Percentiles rank a stretch among this genome's conserved stretches.
These are phyloP conservation scores for Bambusicola thoracicus DNA, from an alignment of 2,113 vertebrate species.

Conservation along the genomic window DNA sequence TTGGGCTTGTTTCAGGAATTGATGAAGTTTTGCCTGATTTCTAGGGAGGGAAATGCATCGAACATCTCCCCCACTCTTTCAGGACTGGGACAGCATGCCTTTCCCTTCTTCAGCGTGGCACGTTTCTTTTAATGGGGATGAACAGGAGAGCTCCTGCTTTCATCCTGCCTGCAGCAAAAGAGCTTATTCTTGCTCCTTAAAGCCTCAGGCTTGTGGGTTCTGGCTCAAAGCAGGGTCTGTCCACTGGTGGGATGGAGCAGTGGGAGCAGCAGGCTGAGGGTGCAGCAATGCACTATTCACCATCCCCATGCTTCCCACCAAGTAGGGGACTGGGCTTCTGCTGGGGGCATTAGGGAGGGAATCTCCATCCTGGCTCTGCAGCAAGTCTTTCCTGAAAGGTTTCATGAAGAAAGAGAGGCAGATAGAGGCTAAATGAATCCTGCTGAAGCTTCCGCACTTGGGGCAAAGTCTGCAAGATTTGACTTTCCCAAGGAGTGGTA, in stretches of 20 bases:
- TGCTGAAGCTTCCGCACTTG: background rate
- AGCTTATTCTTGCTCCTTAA: background rate
- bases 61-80: background rate
- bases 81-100: background rate
- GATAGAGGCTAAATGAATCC: background rate
- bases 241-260: background rate
- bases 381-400: background rate
- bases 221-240: background rate
- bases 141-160: background rate
- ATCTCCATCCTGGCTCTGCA: background rate
- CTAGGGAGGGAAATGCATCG: background rate
- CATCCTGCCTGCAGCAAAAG: background rate
- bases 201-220: background rate
- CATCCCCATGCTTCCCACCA: background rate
- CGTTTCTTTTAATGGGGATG: background rate
- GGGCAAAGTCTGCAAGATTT: background rate
- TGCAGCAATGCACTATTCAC: background rate
- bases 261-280: background rate
- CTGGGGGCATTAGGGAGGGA: accelerated
- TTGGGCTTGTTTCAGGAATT: background rate
- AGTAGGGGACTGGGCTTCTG: accelerated
- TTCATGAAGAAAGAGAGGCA: background rate
- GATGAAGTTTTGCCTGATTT: background rate
- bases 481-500: background rate
- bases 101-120: background rate